phyloP scores from a whole-genome alignment of 2,888 invertebrate genomes.

The Pseudococcus viburni region DNA sequence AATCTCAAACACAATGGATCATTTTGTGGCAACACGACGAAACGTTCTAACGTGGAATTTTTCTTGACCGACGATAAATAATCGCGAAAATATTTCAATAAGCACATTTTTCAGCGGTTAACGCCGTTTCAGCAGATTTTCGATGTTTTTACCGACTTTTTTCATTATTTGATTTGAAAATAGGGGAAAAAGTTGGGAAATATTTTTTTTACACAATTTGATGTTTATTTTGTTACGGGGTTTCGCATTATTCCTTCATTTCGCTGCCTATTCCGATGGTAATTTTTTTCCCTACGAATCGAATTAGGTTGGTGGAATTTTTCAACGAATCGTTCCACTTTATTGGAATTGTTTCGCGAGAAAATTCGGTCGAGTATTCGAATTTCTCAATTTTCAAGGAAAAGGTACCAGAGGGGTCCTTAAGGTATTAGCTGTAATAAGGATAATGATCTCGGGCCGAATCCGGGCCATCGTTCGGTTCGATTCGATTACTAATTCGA shows the following conservation, averaged over 20 bases:
- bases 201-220: neutral
- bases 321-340: neutral
- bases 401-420: neutral
- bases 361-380: neutral
- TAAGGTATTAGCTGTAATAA: neutral
- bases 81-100: neutral
- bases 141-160: no score
- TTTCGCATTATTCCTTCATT: neutral
- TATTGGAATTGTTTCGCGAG: neutral
- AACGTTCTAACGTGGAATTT: neutral
- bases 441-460: neutral
- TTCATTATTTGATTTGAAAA: neutral
- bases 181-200: neutral
- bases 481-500: constrained; percentile 26
- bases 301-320: neutral
- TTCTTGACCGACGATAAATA: neutral
- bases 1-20: no score
- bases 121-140: neutral
- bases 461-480: neutral
- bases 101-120: neutral
- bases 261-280: no score
- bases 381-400: neutral
- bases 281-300: no score
- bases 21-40: no score
- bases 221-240: neutral